Percentiles rank a stretch among this genome's conserved stretches.
Evolutionary conservation across 2,888 invertebrate species (phyloP).

Genomic region (Frankliniella fusca): DNA sequence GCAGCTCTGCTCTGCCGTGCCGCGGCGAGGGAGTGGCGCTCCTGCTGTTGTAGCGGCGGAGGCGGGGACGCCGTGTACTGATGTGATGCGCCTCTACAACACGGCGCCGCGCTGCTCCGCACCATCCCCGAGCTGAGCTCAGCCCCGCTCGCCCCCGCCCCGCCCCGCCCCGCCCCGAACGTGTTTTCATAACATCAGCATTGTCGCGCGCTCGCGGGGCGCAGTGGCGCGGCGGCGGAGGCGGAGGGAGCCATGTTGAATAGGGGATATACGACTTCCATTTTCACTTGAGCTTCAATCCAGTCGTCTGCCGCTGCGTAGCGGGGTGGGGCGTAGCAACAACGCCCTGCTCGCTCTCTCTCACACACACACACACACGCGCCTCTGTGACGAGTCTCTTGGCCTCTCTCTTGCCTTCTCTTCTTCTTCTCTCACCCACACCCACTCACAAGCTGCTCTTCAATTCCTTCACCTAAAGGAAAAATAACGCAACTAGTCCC

Average conservation of each 20-base stretch:
- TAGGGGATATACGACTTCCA: conserved; percentile 10
- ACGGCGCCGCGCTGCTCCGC: not conserved
- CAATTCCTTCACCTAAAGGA: no score
- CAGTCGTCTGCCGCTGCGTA: not conserved
- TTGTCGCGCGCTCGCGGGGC: not conserved
- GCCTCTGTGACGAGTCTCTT: not conserved
- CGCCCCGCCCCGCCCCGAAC: not conserved
- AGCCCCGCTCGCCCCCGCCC: conserved; percentile 31
- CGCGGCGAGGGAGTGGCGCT: not conserved
- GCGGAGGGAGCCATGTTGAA: not conserved
- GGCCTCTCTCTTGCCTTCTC: no score
- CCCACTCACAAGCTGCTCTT: no score
- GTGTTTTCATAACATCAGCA: conserved; percentile 10
- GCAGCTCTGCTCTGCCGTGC: no score
- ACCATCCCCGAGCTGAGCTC: not conserved
- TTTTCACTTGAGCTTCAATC: conserved; percentile 10
- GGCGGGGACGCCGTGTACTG: not conserved
- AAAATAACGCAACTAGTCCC: no score
- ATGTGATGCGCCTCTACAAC: not conserved
- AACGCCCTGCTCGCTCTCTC: not conserved
- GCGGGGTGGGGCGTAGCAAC: no score
- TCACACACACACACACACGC: not conserved
- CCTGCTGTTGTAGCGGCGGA: not conserved
- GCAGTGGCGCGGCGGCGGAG: not conserved
- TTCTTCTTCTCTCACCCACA: no score